These are phyloP conservation scores for Mesopsocus fuscifrons DNA, from an alignment of 2,888 invertebrate species.

Conservation along the genomic window DNA sequence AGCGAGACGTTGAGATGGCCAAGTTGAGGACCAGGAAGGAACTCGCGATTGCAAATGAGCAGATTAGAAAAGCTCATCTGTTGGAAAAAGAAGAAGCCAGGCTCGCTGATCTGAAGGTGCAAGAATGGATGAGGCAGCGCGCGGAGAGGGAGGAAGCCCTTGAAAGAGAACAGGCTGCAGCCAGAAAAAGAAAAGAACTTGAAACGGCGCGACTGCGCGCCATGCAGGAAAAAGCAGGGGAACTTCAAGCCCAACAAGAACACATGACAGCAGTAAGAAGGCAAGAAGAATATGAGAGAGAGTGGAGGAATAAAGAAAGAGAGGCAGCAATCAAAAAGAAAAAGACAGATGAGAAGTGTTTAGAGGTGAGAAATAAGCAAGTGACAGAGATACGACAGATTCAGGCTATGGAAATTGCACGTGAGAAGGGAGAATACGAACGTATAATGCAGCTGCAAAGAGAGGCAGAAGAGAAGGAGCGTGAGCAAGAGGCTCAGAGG, in stretches of 20 bases:
- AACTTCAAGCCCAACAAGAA: slow-evolving; percentile 29
- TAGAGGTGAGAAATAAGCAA: slow-evolving; percentile 34
- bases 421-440: slow-evolving; percentile 41
- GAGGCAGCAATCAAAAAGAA: slow-evolving; percentile 36
- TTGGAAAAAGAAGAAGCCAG: slow-evolving; percentile 44
- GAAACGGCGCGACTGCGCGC: slow-evolving; percentile 32
- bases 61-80: slow-evolving; percentile 37
- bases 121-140: slow-evolving; percentile 40
- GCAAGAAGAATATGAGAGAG: slow-evolving; percentile 43
- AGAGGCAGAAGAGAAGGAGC: slow-evolving; percentile 19
- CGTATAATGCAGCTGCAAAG: slow-evolving; percentile 35
- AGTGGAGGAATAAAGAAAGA: slow-evolving; percentile 45
- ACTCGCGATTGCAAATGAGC: slow-evolving; percentile 33
- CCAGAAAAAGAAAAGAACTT: slow-evolving; percentile 39
- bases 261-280: slow-evolving; percentile 31
- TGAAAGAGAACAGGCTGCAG: slow-evolving; percentile 31
- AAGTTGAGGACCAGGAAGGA: slow-evolving; percentile 18
- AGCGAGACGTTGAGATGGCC: slow-evolving; percentile 27
- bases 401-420: slow-evolving; percentile 44
- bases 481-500: slow-evolving; percentile 11
- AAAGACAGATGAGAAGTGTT: slow-evolving; percentile 30
- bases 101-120: slow-evolving; percentile 39
- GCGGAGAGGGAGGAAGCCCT: slow-evolving; percentile 37
- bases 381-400: slow-evolving; percentile 30
- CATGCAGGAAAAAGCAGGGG: slow-evolving; percentile 33